Base-by-base conservation (phyloP, 2,113 vertebrate species). In the Verasper variegatus region DNA sequence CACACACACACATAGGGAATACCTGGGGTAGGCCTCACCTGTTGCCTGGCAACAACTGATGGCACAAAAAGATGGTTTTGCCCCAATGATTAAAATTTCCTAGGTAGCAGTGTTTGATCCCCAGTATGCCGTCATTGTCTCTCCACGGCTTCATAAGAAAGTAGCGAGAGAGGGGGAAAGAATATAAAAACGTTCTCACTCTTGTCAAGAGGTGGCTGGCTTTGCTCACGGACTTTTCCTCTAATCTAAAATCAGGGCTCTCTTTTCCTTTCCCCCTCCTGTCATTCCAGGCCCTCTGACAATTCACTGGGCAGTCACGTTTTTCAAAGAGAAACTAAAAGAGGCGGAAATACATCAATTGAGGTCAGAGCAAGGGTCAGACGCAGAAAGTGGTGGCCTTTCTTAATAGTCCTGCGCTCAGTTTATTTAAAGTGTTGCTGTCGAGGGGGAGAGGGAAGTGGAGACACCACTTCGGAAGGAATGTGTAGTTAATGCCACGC, bases 81-180 rank as follows among this genome's bases (percentile, higher is more conserved):
- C 68, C 88, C 40, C 13, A 47, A 74, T 93, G 87, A 95, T 94
- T 95, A 94, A 95, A 94, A 88, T 85, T 80, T 86, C 88, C 87
- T 75, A 71, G 90, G 90, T 73, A 80, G 83, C 79, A 42, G 79
- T 71, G 83, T 87, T 89, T 82, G 86, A 91, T 80, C 80, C 89
- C 85, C 84, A 62, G 74, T 72, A 70, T 10, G 73, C 71, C 69
- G 70, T 80, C 81, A 84, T 86, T 88, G 84, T 89, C 84, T 86
- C 81, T 18, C 49, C 82, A 65, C 51, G 15, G 81, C 86, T 89
- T 90, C 82, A 85, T 72, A 88, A 79, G 78, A 84, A 83, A 85
- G 80, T 17, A 78, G 59, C 58, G 31, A 72, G 72, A 84, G 64
- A 26, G 64, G 52, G 20, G 18, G 69, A 73, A 40, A 76, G 66